Percentiles rank a stretch among this genome's conserved stretches.
phyloP scores from a whole-genome alignment of 2,113 vertebrate species.

The Megaceryle maxima region DNA sequence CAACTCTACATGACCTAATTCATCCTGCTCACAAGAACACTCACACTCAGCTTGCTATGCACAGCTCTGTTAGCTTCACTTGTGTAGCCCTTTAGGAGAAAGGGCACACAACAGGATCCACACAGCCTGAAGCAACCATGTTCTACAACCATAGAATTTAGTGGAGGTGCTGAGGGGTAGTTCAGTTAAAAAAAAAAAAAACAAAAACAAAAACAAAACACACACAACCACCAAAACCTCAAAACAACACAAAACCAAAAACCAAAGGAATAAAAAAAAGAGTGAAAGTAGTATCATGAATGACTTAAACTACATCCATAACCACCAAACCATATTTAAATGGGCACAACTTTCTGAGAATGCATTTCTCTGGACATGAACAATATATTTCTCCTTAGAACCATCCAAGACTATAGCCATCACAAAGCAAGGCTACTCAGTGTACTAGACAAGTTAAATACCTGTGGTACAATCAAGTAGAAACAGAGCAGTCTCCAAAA shows the following conservation, averaged over 20 bases:
- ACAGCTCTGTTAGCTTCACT: not conserved
- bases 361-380: not conserved
- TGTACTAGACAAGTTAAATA: not conserved
- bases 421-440: not conserved
- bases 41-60: too few relatives aligned
- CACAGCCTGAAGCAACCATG: not conserved
- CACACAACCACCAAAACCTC: too few relatives aligned
- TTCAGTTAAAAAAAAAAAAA: not conserved
- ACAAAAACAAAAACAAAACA: too few relatives aligned
- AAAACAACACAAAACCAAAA: not conserved
- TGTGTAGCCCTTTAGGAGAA: not conserved
- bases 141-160: not conserved
- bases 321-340: not conserved
- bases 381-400: not conserved
- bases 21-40: not conserved
- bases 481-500: not conserved
- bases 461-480: not conserved
- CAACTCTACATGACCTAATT: too few relatives aligned
- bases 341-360: not conserved
- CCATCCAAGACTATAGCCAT: not conserved
- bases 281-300: not conserved
- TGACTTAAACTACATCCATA: not conserved
- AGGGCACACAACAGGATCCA: not conserved
- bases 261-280: not conserved
- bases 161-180: not conserved